Conservation (phyloP, 2,113 vertebrate genomes). For the Zosterops lateralis region DNA sequence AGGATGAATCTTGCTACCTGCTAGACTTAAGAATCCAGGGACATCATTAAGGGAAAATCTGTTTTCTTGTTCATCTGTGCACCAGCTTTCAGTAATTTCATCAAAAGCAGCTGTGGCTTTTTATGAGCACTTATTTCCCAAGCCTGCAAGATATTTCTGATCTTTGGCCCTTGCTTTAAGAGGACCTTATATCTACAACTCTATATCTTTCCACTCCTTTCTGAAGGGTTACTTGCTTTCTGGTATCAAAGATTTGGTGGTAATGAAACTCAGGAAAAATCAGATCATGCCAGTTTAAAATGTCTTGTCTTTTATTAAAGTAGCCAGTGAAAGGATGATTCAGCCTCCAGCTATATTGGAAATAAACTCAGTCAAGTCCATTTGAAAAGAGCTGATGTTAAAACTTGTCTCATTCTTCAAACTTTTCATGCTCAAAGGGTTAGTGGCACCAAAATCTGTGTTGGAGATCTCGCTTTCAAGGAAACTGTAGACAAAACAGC, state of each 20-base stretch:
- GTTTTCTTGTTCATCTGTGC: slow-evolving; percentile 23
- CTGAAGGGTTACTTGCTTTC: neutral
- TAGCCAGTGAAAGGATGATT: neutral
- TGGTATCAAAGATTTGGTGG: neutral
- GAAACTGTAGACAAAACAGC: neutral
- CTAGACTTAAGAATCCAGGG: slow-evolving; percentile 37
- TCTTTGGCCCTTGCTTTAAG: neutral
- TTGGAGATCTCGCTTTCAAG: neutral
- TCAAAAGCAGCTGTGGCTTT: slow-evolving; percentile 2
- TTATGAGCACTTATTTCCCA: slow-evolving; percentile 14
- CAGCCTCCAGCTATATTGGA: neutral
- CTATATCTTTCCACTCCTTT: neutral
- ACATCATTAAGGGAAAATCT: slow-evolving; percentile 46
- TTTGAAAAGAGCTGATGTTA: neutral
- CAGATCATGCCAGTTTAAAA: neutral
- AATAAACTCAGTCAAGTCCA: neutral
- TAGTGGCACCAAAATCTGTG: neutral
- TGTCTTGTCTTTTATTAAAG: neutral
- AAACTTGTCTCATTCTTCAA: neutral
- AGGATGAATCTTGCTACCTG: slow-evolving; percentile 12
- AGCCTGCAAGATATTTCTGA: slow-evolving; percentile 1
- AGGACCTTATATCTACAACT: neutral
- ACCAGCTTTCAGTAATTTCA: slow-evolving; percentile 27
- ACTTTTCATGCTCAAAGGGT: neutral
- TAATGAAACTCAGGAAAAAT: slow-evolving; percentile 21